A percentile compares a stretch with the other conserved stretches of the same genome.
Conservation (phyloP, 2,797 vertebrate genomes). For the Gouania willdenowi region DNA sequence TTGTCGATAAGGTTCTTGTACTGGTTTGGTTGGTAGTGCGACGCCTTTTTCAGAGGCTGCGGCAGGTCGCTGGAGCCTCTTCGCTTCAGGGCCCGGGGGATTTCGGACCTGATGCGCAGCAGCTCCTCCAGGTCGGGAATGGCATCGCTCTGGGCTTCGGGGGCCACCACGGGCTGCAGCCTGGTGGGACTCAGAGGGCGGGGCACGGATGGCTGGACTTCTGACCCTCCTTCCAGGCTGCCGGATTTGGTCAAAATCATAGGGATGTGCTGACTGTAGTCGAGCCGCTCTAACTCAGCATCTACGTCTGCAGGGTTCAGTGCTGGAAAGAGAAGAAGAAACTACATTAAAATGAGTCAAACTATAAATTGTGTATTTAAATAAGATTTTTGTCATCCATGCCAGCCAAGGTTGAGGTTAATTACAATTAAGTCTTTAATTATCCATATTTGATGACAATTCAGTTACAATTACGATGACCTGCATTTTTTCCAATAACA, state of each 20-base stretch:
- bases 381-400: too few relatives aligned
- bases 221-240: neutral
- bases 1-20: slow-evolving; percentile 86
- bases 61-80: slow-evolving; percentile 81
- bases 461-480: too few relatives aligned
- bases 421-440: too few relatives aligned
- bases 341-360: too few relatives aligned
- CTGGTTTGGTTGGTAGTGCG: slow-evolving; percentile 75
- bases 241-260: slow-evolving; percentile 3
- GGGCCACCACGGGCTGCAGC: slow-evolving; percentile 84
- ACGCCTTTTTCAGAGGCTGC: slow-evolving; percentile 39
- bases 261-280: slow-evolving; percentile 19
- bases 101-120: slow-evolving; percentile 80
- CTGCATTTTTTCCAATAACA: too few relatives aligned
- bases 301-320: slow-evolving; percentile 65
- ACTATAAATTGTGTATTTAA: too few relatives aligned
- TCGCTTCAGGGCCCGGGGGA: slow-evolving; percentile 86
- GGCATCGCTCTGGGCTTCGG: slow-evolving; percentile 71
- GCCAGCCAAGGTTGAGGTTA: too few relatives aligned
- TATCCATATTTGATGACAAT: too few relatives aligned
- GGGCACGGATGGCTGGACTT: slow-evolving; percentile 31
- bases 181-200: slow-evolving; percentile 87
- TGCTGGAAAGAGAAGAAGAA: slow-evolving; percentile 38
- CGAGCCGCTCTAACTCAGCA: slow-evolving; percentile 65
- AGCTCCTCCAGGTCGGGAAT: slow-evolving; percentile 72